A percentile compares a stretch with the other conserved stretches of the same genome.
Evolutionary conservation across 2,888 invertebrate species (phyloP).

Genomic region (Scaptomyza caliginosa): DNA sequence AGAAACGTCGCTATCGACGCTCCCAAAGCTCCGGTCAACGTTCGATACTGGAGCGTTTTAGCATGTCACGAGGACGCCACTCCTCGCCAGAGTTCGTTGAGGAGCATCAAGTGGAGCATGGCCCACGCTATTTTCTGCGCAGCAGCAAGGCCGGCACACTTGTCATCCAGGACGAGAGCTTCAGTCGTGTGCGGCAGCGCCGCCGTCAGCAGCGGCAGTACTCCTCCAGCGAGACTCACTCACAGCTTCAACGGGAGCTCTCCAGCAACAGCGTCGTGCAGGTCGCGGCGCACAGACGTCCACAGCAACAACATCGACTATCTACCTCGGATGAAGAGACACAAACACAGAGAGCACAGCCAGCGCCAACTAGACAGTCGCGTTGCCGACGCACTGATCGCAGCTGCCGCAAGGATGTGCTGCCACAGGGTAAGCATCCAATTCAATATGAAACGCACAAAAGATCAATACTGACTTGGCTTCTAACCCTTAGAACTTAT

Average conservation of each 20-base stretch:
- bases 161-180: conserved; percentile 85
- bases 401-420: conserved; percentile 45
- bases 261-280: conserved; percentile 33
- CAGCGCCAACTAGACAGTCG: conserved; percentile 16
- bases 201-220: conserved; percentile 74
- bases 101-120: conserved; percentile 56
- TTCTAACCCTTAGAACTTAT: conserved; percentile 47
- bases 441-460: neutral
- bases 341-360: neutral
- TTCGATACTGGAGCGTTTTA: conserved; percentile 83
- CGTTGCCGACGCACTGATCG: conserved; percentile 45
- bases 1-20: conserved; percentile 81
- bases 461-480: neutral
- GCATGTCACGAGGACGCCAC: conserved; percentile 80
- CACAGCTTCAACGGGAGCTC: neutral
- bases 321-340: conserved; percentile 55
- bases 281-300: conserved; percentile 31
- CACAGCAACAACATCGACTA: conserved; percentile 12
- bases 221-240: conserved; percentile 71
- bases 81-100: conserved; percentile 81
- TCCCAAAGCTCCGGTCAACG: conserved; percentile 73
- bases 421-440: conserved; percentile 38
- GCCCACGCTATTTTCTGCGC: conserved; percentile 84
- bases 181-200: conserved; percentile 75
- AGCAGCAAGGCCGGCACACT: conserved; percentile 86